A percentile compares a stretch with the other conserved stretches of the same genome.
phyloP scores from a whole-genome alignment of 2,797 vertebrate genomes.

The Paramormyrops hopkinsi region DNA sequence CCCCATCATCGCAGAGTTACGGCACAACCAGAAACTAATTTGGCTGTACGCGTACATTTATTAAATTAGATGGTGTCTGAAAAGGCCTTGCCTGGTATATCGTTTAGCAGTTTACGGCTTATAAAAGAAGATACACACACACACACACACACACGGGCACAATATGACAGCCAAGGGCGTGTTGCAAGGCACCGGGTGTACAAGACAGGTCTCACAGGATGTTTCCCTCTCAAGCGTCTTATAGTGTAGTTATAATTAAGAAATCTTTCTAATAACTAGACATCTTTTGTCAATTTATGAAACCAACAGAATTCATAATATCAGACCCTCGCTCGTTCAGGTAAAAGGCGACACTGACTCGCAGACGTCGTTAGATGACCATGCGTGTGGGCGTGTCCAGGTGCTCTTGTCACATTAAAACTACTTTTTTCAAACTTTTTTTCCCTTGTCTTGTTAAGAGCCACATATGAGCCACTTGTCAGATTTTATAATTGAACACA shows the following conservation, averaged over 20 bases:
- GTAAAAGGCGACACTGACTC: neutral
- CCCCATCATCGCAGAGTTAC: neutral
- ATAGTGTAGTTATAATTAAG: neutral
- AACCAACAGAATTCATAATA: neutral
- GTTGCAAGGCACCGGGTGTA: neutral
- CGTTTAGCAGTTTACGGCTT: constrained; percentile 27
- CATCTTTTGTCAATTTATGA: neutral
- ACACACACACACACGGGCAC: constrained; percentile 41
- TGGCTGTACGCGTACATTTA: neutral
- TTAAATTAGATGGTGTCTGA: neutral
- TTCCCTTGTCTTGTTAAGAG: neutral
- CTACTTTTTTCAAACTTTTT: neutral
- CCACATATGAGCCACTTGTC: neutral
- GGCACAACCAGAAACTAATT: neutral
- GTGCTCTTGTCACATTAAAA: neutral
- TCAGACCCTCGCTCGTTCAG: neutral
- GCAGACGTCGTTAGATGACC: neutral
- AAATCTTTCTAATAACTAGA: neutral
- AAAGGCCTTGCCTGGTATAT: neutral
- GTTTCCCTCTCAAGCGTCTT: neutral
- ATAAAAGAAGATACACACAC: constrained; percentile 45
- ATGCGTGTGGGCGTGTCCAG: neutral
- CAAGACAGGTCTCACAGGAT: neutral
- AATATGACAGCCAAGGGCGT: constrained; percentile 35
- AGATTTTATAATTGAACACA: neutral